A percentile compares a stretch with the other conserved stretches of the same genome.
Conservation (phyloP, 2,888 invertebrate genomes). For the Bruchidius siliquastri region DNA sequence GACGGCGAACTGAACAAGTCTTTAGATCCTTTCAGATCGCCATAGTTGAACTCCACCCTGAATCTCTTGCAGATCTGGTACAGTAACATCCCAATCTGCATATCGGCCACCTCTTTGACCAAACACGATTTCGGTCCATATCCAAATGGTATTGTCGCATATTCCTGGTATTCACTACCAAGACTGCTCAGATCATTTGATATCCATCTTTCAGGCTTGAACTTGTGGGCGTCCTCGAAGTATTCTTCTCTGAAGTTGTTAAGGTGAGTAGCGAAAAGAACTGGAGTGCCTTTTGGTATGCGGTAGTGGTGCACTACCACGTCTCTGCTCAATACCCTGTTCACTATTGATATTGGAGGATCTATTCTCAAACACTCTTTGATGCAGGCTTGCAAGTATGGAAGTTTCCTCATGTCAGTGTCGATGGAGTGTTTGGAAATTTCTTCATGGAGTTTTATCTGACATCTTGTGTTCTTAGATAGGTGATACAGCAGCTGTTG, state of each 20-base stretch:
- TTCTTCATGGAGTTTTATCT: constrained; percentile 60
- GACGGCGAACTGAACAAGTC: constrained; percentile 58
- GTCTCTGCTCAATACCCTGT: constrained; percentile 56
- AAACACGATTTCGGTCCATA: constrained; percentile 59
- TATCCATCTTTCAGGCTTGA: constrained; percentile 62
- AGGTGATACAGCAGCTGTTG: constrained; percentile 64
- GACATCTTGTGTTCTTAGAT: constrained; percentile 60
- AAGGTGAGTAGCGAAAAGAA: constrained; percentile 63
- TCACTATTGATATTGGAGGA: constrained; percentile 62
- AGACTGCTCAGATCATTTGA: constrained; percentile 24
- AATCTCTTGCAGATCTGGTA: constrained; percentile 58
- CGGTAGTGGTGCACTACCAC: constrained; percentile 58
- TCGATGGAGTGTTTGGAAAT: constrained; percentile 39
- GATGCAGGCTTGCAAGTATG: constrained; percentile 61
- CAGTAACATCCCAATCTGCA: constrained; percentile 55
- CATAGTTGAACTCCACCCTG: constrained; percentile 63
- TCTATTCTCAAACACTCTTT: constrained; percentile 60
- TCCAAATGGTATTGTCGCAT: constrained; percentile 62
- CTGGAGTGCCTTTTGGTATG: constrained; percentile 53
- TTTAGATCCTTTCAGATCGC: constrained; percentile 56
- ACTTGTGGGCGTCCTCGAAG: constrained; percentile 59
- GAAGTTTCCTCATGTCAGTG: constrained; percentile 39
- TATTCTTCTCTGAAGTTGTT: constrained; percentile 59
- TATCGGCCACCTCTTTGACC: constrained; percentile 59
- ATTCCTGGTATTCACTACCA: constrained; percentile 43